Evolutionary conservation across 2,113 vertebrate genomes (phyloP), one percentile per base, ranked within the genome.

Genomic region (Symphodus melops): DNA sequence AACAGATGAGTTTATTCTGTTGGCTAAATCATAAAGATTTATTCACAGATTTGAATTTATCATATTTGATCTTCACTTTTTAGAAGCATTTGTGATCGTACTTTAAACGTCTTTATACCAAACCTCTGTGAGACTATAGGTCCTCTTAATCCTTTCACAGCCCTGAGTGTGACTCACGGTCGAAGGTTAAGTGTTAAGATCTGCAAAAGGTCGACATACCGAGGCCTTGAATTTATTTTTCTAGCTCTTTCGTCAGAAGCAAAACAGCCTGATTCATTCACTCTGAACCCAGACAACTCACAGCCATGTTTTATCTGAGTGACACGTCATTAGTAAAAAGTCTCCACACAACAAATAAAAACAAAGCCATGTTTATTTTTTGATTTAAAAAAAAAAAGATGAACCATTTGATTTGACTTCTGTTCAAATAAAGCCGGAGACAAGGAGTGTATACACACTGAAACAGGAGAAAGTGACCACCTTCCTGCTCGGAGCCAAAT

Each of bases 401-500:
- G 2, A 28, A 33, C 28, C 28, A 33, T 3, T 33, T 41, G 25
- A 11, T 41, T 21, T 54, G 10, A 19, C 20, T 9, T n/a, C 4
- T 44, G 6, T 25, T 62, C 56, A 41, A 53, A 25, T 23, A 28
- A 28, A 55, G 28, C 33, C 19, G 8, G 10, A 9, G 14, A 64
- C 2, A 28, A n/a, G 28, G 0, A 46, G 51, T n/a, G 48, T 23
- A 20, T 33, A 58, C 17, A 10, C 23, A 52, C 12, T 58, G 13
- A 53, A 70, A 57, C 13, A 8, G 23, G 56, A 20, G 61, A 74
- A 80, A 73, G 59, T 79, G 75, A 76, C 68, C 10, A 16, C 37
- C 21, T 76, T 59, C 13, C 48, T 68, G 72, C 82, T 53, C 62
- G n/a, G n/a, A 82, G 57, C 25, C 39, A 73, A 72, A 69, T 68